phyloP scores from a whole-genome alignment of 2,113 vertebrate genomes.

The Meleagris gallopavo region DNA sequence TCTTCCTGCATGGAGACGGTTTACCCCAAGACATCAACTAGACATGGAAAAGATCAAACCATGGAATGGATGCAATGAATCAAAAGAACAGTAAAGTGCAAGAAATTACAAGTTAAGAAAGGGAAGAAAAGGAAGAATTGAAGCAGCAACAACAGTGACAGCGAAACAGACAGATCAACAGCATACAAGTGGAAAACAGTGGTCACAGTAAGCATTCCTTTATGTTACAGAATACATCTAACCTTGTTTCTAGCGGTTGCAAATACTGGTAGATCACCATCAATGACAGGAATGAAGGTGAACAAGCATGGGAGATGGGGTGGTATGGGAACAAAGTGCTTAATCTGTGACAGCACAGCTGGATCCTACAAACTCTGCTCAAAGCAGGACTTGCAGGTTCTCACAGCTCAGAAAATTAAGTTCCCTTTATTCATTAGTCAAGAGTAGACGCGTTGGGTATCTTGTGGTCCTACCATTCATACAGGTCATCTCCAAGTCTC shows the following conservation, averaged over 20 bases:
- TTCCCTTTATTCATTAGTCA: neutral
- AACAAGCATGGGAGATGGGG: neutral
- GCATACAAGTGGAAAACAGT: neutral
- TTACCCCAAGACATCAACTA: conserved; percentile 11
- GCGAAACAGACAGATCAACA: neutral
- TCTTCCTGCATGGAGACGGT: neutral
- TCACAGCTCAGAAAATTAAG: conserved; percentile 14
- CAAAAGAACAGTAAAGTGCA: neutral
- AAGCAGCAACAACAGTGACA: neutral
- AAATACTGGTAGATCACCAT: neutral
- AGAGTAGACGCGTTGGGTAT: neutral
- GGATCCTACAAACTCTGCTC: neutral
- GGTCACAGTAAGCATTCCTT: conserved; percentile 46
- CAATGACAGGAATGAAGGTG: neutral
- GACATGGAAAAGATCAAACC: neutral
- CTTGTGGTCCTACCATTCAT: neutral
- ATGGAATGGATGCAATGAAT: neutral
- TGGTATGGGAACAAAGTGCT: neutral
- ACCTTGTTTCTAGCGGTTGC: neutral
- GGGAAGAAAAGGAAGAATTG: conserved; percentile 28
- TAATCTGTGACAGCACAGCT: neutral
- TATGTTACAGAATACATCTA: conserved; percentile 17
- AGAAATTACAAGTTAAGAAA: neutral
- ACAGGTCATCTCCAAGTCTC: neutral
- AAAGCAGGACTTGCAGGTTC: neutral